These are phyloP conservation scores for Colaptes auratus DNA, from an alignment of 2,113 vertebrate species.

Conservation along the genomic window DNA sequence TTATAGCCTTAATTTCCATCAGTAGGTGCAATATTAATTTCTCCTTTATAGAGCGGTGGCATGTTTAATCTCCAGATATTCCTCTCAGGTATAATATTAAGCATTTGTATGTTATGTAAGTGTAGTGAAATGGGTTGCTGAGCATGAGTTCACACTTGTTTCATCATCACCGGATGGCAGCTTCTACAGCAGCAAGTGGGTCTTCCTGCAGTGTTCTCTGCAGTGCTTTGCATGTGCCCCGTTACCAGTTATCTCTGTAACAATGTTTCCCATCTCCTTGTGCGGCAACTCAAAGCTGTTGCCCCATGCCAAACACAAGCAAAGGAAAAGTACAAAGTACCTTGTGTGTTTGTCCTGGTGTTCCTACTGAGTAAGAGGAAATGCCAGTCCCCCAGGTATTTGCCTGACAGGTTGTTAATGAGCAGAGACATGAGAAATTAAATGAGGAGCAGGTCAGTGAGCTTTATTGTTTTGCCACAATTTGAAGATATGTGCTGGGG, in stretches of 20 bases:
- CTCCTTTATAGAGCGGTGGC: background rate
- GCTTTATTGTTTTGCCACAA: background rate
- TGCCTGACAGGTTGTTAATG: background rate
- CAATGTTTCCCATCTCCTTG: background rate
- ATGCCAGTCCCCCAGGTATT: background rate
- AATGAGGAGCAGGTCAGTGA: background rate
- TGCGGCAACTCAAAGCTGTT: background rate
- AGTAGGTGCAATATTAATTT: background rate
- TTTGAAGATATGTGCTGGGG: background rate
- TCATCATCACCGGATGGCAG: background rate
- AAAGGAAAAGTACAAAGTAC: background rate
- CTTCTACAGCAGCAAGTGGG: background rate
- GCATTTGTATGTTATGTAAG: background rate
- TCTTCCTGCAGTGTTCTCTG: background rate
- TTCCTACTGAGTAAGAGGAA: background rate
- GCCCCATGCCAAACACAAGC: background rate
- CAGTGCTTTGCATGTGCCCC: background rate
- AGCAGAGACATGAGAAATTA: background rate
- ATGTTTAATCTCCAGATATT: background rate
- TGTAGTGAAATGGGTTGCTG: background rate
- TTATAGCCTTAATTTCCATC: background rate
- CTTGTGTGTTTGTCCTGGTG: background rate
- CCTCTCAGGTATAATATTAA: background rate
- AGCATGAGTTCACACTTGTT: background rate
- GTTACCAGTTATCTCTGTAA: background rate